phyloP scores from a whole-genome alignment of 2,113 vertebrate genomes.

The Mellivora capensis region DNA sequence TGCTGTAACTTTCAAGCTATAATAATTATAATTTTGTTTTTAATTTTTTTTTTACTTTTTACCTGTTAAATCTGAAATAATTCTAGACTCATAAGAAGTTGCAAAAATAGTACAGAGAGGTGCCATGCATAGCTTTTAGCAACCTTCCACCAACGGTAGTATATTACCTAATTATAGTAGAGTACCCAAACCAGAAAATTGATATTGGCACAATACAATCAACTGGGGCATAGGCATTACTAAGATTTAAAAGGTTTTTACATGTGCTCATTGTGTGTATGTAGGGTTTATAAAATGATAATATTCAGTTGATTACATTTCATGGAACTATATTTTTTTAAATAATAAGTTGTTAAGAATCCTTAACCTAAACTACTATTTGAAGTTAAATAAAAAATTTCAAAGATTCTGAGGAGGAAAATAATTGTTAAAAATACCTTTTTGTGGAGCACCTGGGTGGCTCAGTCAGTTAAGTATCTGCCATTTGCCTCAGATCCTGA shows the following conservation, averaged over 20 bases:
- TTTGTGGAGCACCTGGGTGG: not conserved
- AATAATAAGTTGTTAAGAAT: not conserved
- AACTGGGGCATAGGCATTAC: not conserved
- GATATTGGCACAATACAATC: not conserved
- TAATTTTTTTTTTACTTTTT: not conserved
- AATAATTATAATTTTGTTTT: not conserved
- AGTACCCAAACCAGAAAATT: not conserved
- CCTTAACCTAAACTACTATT: not conserved
- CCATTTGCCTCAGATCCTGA: not conserved
- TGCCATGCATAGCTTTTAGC: not conserved
- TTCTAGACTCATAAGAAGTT: not conserved
- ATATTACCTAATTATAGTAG: not conserved
- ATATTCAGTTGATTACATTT: not conserved
- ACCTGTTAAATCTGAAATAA: not conserved
- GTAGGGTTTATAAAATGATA: not conserved
- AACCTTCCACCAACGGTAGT: not conserved
- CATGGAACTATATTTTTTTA: not conserved
- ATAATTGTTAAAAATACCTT: not conserved
- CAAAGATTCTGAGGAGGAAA: not conserved
- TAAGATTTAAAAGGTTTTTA: not conserved
- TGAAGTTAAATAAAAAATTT: not conserved
- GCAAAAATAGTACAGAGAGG: not conserved
- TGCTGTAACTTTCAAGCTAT: not conserved
- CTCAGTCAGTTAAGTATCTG: not conserved
- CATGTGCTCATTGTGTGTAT: not conserved